Evolutionary conservation across 2,113 vertebrate species (phyloP).

Genomic region (Delphinapterus leucas): DNA sequence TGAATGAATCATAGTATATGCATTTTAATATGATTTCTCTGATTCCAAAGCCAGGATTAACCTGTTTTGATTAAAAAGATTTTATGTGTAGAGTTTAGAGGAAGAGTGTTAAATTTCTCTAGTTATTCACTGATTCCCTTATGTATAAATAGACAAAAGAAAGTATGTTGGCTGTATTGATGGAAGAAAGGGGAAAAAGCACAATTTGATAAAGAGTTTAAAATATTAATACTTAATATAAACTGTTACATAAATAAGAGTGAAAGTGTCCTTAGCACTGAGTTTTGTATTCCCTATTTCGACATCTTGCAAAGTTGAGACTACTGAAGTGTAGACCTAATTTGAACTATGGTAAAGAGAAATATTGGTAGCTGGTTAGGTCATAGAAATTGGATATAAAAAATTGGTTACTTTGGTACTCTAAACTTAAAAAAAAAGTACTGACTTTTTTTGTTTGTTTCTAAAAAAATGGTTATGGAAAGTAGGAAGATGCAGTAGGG

Average conservation of each 20-base stretch:
- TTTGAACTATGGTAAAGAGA: not conserved
- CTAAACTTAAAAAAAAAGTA: not conserved
- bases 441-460: not conserved
- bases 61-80: constrained; percentile 85
- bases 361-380: not conserved
- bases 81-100: constrained; percentile 65
- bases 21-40: constrained; percentile 82
- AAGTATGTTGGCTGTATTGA: not conserved
- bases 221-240: not conserved
- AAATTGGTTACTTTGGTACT: not conserved
- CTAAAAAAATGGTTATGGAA: not conserved
- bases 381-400: not conserved
- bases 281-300: not conserved
- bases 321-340: not conserved
- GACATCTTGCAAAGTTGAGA: not conserved
- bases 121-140: not conserved
- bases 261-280: not conserved
- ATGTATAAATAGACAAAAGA: not conserved
- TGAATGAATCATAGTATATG: constrained; percentile 87
- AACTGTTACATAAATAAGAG: not conserved
- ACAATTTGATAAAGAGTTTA: not conserved
- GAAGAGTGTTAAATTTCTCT: constrained; percentile 47
- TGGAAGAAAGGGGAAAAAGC: not conserved
- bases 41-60: constrained; percentile 89
- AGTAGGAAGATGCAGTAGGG: not conserved